Conservation (phyloP, 2,888 invertebrate genomes). For the Chloroclystis v-ata region DNA sequence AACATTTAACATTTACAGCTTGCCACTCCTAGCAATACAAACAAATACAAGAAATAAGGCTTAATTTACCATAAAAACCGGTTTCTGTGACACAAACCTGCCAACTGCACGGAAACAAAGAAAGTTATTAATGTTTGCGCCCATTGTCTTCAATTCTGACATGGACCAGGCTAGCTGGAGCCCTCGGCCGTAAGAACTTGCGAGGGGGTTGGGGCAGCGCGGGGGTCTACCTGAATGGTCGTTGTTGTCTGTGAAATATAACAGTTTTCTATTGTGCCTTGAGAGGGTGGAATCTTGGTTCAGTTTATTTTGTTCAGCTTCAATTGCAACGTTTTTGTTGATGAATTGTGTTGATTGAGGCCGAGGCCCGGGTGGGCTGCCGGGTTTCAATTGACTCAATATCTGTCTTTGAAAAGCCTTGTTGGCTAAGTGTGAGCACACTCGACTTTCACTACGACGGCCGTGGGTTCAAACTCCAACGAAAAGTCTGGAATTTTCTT, state of each 20-base stretch:
- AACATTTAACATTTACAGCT: too few species aligned
- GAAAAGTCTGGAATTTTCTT: too few species aligned
- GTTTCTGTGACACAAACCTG: constrained; percentile 12
- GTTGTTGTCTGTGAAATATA: constrained; percentile 56
- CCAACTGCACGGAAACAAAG: constrained; percentile 60
- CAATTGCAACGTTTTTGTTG: constrained; percentile 48
- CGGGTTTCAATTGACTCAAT: constrained; percentile 7
- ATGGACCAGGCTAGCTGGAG: constrained; percentile 42
- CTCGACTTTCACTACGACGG: too few species aligned
- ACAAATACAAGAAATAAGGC: neutral
- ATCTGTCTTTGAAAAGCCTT: neutral
- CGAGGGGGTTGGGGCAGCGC: constrained; percentile 27
- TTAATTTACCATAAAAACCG: constrained; percentile 8
- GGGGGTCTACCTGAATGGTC: constrained; percentile 43
- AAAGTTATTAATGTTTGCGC: constrained; percentile 72
- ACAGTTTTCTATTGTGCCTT: constrained; percentile 55
- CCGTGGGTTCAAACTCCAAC: too few species aligned
- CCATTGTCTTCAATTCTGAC: constrained; percentile 65
- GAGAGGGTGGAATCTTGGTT: constrained; percentile 54
- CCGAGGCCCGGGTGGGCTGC: constrained; percentile 3
- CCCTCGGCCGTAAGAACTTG: constrained; percentile 32
- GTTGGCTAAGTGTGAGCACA: too few species aligned
- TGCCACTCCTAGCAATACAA: too few species aligned
- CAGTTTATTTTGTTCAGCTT: constrained; percentile 49
- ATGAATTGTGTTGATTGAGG: constrained; percentile 49